These are phyloP conservation scores for Sylvilagus floridanus DNA, from an alignment of 2,797 vertebrate species.

Conservation along the genomic window DNA sequence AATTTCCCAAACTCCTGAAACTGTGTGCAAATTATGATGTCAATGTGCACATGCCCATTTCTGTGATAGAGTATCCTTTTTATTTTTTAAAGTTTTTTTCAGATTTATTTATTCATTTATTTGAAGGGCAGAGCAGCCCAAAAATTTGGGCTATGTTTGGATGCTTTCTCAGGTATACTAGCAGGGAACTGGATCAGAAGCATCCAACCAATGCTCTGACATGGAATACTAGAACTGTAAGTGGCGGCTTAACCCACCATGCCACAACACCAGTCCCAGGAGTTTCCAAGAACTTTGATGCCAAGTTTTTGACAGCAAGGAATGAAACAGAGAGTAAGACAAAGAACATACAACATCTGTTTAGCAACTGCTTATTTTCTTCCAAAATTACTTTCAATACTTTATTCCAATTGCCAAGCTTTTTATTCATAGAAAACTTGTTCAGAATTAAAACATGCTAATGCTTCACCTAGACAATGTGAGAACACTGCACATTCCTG, in stretches of 20 bases:
- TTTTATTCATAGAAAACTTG: constrained; percentile 35
- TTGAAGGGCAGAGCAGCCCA: no score
- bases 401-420: neutral
- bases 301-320: neutral
- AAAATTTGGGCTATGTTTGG: no score
- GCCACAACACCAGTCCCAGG: neutral
- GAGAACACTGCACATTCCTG: neutral
- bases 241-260: no score
- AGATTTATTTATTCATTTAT: no score
- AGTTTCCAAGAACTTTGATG: neutral
- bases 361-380: neutral
- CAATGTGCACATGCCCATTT: neutral
- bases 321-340: neutral
- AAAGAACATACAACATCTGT: neutral
- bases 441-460: constrained; percentile 33
- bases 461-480: neutral
- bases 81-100: no score
- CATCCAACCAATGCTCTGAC: no score
- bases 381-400: neutral
- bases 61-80: neutral
- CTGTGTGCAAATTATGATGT: neutral
- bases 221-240: no score
- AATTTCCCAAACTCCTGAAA: neutral
- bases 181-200: no score
- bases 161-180: no score